Percentiles rank a stretch among this genome's conserved stretches.
Conservation (phyloP, 2,113 vertebrate species). For the Peromyscus maniculatus region DNA sequence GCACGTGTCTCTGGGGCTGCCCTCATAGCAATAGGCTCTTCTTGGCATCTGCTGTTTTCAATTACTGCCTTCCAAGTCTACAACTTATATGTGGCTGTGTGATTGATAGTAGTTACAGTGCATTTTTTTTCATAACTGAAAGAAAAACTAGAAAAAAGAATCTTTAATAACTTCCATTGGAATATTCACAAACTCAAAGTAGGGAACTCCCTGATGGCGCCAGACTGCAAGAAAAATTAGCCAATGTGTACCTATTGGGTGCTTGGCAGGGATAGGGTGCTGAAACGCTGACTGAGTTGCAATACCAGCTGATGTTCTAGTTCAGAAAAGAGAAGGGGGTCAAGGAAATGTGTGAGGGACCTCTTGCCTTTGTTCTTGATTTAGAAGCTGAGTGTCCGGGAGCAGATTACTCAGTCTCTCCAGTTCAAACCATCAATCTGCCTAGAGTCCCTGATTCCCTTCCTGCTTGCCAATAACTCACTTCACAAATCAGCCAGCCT, state of each 20-base stretch:
- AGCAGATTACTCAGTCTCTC: constrained; percentile 22
- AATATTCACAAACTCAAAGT: not conserved
- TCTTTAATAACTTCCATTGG: not conserved
- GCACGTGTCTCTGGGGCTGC: not conserved
- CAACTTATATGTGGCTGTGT: not conserved
- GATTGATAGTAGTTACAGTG: not conserved
- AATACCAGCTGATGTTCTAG: not conserved
- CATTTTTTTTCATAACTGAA: not conserved
- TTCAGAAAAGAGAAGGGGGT: not conserved
- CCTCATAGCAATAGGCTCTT: not conserved
- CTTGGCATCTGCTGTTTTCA: not conserved
- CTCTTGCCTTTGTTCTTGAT: not conserved
- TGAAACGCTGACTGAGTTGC: not conserved
- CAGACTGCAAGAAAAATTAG: not conserved
- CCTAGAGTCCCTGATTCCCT: not conserved
- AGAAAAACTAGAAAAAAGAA: constrained; percentile 26
- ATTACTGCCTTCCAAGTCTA: not conserved
- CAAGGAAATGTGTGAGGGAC: not conserved
- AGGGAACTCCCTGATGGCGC: not conserved
- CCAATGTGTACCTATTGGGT: not conserved
- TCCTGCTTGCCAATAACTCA: not conserved
- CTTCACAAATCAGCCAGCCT: not conserved
- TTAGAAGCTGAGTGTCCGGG: not conserved
- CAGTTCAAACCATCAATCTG: not conserved
- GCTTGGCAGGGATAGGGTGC: not conserved